Evolutionary conservation across 2,888 invertebrate species (phyloP).

Genomic region (Megastigmus dorsalis): DNA sequence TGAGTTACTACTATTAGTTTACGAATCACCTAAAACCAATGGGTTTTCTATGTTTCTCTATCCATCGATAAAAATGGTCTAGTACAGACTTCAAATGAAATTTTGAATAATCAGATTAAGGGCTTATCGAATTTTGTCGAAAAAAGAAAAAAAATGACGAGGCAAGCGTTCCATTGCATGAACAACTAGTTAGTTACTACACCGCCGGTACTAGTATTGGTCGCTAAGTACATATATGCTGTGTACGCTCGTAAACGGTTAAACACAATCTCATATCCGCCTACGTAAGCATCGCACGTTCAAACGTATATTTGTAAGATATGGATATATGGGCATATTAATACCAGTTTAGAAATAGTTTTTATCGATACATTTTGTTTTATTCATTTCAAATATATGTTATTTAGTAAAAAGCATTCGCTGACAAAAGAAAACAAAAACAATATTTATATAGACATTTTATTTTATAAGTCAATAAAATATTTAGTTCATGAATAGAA

Average conservation of each 20-base stretch:
- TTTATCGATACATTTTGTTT: neutral
- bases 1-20: too few species aligned
- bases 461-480: too few species aligned
- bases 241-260: conserved; percentile 14
- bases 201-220: neutral
- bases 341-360: neutral
- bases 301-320: neutral
- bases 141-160: conserved; percentile 9
- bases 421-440: too few species aligned
- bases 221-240: neutral
- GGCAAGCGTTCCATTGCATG: conserved; percentile 16
- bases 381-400: neutral
- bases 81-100: too few species aligned
- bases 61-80: too few species aligned
- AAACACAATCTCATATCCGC: conserved; percentile 2
- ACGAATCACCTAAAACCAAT: too few species aligned
- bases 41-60: too few species aligned
- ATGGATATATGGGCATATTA: neutral
- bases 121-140: too few species aligned
- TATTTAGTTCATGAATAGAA: too few species aligned
- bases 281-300: neutral
- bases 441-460: too few species aligned
- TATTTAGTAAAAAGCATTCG: neutral
- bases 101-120: too few species aligned
- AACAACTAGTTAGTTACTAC: neutral